phyloP scores from a whole-genome alignment of 1,140 invertebrate genomes.

The Aphis craccivora region DNA sequence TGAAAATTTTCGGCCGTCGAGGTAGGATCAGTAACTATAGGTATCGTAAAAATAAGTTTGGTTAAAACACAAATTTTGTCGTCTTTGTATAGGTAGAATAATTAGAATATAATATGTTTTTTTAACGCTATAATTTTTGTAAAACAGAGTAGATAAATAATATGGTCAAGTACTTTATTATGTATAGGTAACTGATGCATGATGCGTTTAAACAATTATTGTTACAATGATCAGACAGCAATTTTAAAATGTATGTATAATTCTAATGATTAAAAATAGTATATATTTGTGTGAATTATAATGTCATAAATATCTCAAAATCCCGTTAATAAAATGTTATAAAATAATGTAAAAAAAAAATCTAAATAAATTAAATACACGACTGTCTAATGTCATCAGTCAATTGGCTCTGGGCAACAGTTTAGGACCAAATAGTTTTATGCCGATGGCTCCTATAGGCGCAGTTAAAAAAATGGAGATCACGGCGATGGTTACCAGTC shows the following conservation, averaged over 20 bases:
- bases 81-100: neutral
- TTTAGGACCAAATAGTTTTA: conserved; percentile 65
- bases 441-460: conserved; percentile 71
- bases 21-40: no score
- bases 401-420: conserved; percentile 63
- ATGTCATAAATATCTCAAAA: neutral
- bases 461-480: conserved; percentile 77
- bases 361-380: neutral
- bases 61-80: no score
- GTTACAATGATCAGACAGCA: neutral
- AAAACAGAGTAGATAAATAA: neutral
- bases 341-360: neutral
- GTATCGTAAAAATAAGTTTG: no score
- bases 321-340: neutral
- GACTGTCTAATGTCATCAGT: neutral
- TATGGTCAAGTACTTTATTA: neutral
- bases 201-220: neutral
- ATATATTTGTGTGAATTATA: neutral
- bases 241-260: neutral
- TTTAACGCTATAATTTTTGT: neutral
- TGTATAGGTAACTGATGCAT: neutral
- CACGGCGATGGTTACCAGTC: conserved; percentile 74
- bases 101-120: neutral
- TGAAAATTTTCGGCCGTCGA: no score
- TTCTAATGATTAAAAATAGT: neutral